Base-by-base conservation (phyloP, 92 coral and sea anemone genomes). In the Hydrozoanthus gracilis region DNA sequence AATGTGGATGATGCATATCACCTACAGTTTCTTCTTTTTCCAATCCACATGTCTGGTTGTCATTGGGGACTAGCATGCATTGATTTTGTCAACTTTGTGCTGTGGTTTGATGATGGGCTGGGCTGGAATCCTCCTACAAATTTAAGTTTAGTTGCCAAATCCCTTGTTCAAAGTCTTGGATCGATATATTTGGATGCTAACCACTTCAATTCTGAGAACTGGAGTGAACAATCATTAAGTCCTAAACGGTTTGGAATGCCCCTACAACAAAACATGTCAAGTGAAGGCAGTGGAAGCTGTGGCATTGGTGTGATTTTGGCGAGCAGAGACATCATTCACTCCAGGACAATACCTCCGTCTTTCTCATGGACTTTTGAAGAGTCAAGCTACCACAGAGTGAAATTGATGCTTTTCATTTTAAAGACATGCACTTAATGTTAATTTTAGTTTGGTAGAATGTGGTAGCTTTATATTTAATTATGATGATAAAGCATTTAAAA, bases 181-280 rank as follows among this genome's bases (percentile, higher is more conserved):
- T 77, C 82, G 27, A 56, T 52, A 18, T 51, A 49, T 51, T 47
- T 20, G 12, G 67, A 76, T 16, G 82, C 58, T 16, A 55, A 52
- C 13, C 35, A 17, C 15, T 76, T 52, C 44, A 51, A 76, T 51
- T 16, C 82, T 17, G 65, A 52, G 4, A 67, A 67, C 72, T 67
- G 72, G 72, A 55, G n/a, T n/a, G 15, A 52, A 20, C 44, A 5
- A 8, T 8, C 64, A 27, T 52, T 76, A 4, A 13, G 3, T 13
- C 82, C 82, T 50, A 52, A n/a, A n/a, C n/a, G n/a, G 0, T 76
- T 76, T 76, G 82, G 82, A 3, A 76, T 76, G 82, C 82, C 82
- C 45, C 44, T 8, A 10, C 82, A 76, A 51, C n/a, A 2, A 51
- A 76, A 6, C 47, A 54, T 2, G 44, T 6, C 67, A 52, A 35